These are phyloP conservation scores for Porites evermanni DNA, from an alignment of 92 coral and sea anemone genomes.

Conservation along the genomic window DNA sequence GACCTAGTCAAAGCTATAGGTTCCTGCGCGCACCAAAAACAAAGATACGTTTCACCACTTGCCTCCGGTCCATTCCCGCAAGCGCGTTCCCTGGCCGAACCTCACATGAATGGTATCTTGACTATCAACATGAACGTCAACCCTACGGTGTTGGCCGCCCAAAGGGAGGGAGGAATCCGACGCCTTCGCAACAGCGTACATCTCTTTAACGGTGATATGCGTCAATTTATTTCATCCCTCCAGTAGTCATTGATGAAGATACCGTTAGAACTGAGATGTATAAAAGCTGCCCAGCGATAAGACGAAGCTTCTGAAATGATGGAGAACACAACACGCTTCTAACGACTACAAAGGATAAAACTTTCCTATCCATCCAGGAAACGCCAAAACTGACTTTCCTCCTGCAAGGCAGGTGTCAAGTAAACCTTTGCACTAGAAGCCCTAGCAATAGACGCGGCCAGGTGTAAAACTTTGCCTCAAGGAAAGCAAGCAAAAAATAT, in stretches of 20 bases:
- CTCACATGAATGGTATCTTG: neutral
- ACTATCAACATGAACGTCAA: constrained; percentile 18
- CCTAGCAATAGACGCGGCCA: neutral
- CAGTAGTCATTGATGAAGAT: no score
- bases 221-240: no score
- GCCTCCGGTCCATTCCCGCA: no score
- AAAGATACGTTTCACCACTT: constrained; percentile 20
- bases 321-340: constrained; percentile 32
- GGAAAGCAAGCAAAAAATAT: no score
- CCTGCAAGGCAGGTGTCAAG: neutral
- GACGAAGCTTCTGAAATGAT: constrained; percentile 45
- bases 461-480: no score
- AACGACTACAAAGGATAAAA: constrained; percentile 8
- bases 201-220: no score
- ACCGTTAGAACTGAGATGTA: no score
- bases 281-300: no score
- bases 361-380: constrained; percentile 24
- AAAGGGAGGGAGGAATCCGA: constrained; percentile 5
- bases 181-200: no score
- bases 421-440: neutral
- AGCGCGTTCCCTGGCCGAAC: neutral
- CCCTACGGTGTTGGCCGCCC: neutral
- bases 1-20: constrained; percentile 6
- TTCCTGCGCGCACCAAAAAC: neutral
- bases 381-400: constrained; percentile 31